Base-by-base conservation (phyloP, 2,888 invertebrate species). In the Acanthosepion lycidas region DNA sequence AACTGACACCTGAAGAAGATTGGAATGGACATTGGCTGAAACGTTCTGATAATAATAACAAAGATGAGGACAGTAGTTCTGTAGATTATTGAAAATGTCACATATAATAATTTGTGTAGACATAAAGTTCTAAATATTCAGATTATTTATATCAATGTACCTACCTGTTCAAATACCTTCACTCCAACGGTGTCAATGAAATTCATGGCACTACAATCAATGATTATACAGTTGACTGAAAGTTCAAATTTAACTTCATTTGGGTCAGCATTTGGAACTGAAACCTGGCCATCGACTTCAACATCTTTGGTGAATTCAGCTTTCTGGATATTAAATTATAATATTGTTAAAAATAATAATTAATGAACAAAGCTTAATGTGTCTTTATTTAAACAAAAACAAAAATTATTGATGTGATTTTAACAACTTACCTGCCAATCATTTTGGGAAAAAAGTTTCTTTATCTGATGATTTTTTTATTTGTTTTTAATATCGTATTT, bases 201-300 rank as follows among this genome's bases (percentile, higher is more conserved):
- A 91, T 96, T 95, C 94, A 97, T 96, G 18, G 96, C 96, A 6
- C 97, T 97, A 95, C 97, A 97, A 95, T 97, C 97, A 94, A 97
- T 96, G 94, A 97, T 96, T 91, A 97, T 96, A 95, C 97, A 96
- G 28, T 96, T 95, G 94, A 97, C 95, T 15, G 93, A 53, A 53
- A 93, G 49, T 51, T 53, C 53, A 49, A 93, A 18, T n/a, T 93
- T 93, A 6, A 93, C 8, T n/a, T 93, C 53, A 51, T 93, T 49
- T 51, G 51, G n/a, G 28, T 93, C 53, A 42, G 51, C 53, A 53
- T 26, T 93, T 49, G 49, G 51, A 93, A 93, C 49, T 53, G 49
- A 15, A n/a, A 51, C 48, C 28, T 93, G 48, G 18, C 18, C n/a
- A 48, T 93, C 49, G n/a, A 12, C 49, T 49, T 93, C 53, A 15